phyloP scores from a whole-genome alignment of 1,140 invertebrate genomes.

The Ectropis grisescens region DNA sequence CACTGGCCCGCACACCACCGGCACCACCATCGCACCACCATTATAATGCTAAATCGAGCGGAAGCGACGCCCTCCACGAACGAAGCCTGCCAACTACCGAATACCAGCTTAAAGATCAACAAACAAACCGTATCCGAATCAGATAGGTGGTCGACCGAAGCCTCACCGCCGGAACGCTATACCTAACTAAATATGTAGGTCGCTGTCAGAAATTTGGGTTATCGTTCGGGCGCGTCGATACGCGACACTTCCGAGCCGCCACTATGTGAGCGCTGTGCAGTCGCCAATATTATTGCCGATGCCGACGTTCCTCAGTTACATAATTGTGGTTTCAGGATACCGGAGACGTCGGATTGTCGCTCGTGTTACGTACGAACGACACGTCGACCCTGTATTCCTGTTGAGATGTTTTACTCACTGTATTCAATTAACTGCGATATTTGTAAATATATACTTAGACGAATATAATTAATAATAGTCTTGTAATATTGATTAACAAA shows the following conservation, averaged over 20 bases:
- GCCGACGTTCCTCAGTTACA: constrained; percentile 40
- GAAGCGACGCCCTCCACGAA: no score
- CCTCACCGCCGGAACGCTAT: constrained; percentile 22
- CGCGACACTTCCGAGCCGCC: constrained; percentile 50
- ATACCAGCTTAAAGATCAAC: constrained; percentile 5
- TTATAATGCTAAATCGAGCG: constrained; percentile 1
- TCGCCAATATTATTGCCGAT: constrained; percentile 40
- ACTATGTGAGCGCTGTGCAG: constrained; percentile 46
- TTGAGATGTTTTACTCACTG: no score
- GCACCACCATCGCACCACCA: constrained; percentile 16
- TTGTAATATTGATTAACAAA: no score
- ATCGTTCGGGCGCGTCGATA: constrained; percentile 61
- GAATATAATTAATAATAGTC: no score
- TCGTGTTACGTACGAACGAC: no score
- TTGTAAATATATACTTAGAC: no score
- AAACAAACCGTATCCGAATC: constrained; percentile 4
- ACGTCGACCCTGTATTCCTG: no score
- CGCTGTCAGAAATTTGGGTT: constrained; percentile 61
- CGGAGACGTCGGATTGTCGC: constrained; percentile 3
- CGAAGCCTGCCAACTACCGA: no score
- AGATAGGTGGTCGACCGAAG: constrained; percentile 17
- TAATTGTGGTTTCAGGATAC: constrained; percentile 30
- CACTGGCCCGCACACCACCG: constrained; percentile 41
- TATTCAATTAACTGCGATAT: no score
- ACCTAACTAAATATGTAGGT: constrained; percentile 62